Percentiles rank a stretch among this genome's conserved stretches.
phyloP scores from a whole-genome alignment of 2,113 vertebrate genomes.

The Microcebus jonahi region DNA sequence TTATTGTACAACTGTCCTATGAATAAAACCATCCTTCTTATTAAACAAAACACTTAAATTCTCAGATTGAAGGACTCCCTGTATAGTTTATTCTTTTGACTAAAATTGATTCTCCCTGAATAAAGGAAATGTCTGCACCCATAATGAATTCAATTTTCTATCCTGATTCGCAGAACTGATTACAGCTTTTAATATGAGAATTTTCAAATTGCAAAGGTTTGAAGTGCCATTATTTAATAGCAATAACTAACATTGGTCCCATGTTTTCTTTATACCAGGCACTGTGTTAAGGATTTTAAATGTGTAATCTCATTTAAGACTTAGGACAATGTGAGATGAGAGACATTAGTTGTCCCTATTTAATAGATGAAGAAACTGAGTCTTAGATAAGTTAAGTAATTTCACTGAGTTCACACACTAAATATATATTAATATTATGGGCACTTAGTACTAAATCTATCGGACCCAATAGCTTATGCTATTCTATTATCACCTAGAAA shows the following conservation, averaged over 20 bases:
- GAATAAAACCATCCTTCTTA: not conserved
- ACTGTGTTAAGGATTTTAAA: not conserved
- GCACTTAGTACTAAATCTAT: not conserved
- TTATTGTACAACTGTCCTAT: not conserved
- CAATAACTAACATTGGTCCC: not conserved
- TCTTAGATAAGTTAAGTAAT: not conserved
- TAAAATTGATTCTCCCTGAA: not conserved
- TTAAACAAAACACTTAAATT: not conserved
- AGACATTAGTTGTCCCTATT: not conserved
- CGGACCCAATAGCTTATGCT: not conserved
- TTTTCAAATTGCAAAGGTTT: not conserved
- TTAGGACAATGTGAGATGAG: not conserved
- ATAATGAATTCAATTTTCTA: not conserved
- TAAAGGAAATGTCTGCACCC: not conserved
- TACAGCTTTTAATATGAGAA: not conserved
- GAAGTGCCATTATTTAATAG: not conserved
- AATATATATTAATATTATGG: not conserved
- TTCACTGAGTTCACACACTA: not conserved
- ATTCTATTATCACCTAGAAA: not conserved
- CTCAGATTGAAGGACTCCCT: not conserved
- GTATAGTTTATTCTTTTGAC: not conserved
- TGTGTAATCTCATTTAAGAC: not conserved
- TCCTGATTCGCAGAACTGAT: not conserved
- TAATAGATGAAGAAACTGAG: not conserved
- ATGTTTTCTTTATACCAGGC: not conserved